phyloP scores from a whole-genome alignment of 2,113 vertebrate genomes.

The Phyllostomus discolor region DNA sequence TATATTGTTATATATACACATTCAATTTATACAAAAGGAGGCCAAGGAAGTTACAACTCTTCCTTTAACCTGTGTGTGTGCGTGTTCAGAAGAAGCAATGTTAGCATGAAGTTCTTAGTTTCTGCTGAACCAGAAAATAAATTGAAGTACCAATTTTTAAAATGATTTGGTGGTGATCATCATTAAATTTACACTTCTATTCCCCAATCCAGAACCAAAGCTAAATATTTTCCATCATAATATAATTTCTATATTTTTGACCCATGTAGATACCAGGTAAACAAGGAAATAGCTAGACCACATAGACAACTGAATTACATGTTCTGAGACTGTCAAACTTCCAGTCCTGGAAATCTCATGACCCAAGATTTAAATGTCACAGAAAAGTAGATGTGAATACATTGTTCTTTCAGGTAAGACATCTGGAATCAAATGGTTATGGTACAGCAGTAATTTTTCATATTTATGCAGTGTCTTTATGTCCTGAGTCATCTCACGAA shows the following conservation, averaged over 20 bases:
- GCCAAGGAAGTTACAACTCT: background rate
- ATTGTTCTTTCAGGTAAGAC: conserved; percentile 10
- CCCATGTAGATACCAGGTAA: background rate
- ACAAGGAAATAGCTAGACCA: background rate
- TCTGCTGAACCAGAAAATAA: background rate
- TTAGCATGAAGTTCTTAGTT: background rate
- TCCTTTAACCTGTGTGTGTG: background rate
- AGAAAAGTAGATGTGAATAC: conserved; percentile 16
- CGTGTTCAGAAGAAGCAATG: background rate
- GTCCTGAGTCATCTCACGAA: conserved; percentile 37
- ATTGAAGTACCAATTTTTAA: background rate
- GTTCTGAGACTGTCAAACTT: background rate
- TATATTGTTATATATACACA: background rate
- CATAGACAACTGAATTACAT: background rate
- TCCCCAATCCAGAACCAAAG: background rate
- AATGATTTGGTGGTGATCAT: background rate
- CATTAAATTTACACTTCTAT: background rate
- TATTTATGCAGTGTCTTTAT: conserved; percentile 14
- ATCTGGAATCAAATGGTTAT: conserved; percentile 26
- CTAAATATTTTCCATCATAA: conserved; percentile 3
- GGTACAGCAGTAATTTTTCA: background rate
- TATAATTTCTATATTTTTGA: background rate
- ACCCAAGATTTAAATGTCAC: conserved; percentile 23
- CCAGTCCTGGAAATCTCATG: conserved; percentile 29
- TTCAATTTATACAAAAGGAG: background rate